Percentiles rank a stretch among this genome's conserved stretches.
phyloP scores from a whole-genome alignment of 2,888 invertebrate genomes.

The Argynnis bischoffii region DNA sequence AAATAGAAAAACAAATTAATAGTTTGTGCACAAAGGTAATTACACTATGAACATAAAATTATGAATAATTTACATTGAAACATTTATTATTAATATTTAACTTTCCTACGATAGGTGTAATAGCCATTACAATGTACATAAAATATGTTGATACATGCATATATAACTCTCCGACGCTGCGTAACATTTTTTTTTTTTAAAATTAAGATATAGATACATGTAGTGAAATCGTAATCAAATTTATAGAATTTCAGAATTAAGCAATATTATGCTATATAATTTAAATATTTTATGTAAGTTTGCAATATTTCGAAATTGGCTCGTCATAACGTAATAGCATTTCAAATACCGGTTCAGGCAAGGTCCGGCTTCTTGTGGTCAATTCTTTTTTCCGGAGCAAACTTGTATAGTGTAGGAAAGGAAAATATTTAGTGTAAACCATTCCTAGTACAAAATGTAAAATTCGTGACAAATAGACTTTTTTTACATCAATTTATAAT shows the following conservation, averaged over 20 bases:
- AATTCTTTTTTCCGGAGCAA: conserved; percentile 1
- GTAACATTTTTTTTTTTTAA: conserved; percentile 4
- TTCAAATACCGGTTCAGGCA: conserved; percentile 16
- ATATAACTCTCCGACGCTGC: too few species aligned
- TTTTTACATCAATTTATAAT: too few species aligned
- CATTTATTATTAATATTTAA: too few species aligned
- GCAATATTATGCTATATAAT: conserved; percentile 8
- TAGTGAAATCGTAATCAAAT: conserved; percentile 1
- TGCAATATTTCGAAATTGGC: conserved; percentile 11
- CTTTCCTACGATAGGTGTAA: too few species aligned
- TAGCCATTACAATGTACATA: too few species aligned
- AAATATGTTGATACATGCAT: too few species aligned
- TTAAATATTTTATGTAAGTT: conserved; percentile 7
- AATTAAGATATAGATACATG: conserved; percentile 7
- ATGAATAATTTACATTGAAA: too few species aligned
- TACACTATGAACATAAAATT: not conserved
- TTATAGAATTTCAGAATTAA: conserved; percentile 8
- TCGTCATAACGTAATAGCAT: conserved; percentile 13
- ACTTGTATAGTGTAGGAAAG: not conserved
- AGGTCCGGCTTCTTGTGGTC: conserved; percentile 9
- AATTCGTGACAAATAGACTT: too few species aligned
- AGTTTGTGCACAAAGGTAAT: not conserved
- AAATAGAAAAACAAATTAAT: not conserved
- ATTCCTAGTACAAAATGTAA: not conserved
- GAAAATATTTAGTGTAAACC: not conserved